Conservation (phyloP, 2,113 vertebrate species). For the Cyanistes caeruleus region DNA sequence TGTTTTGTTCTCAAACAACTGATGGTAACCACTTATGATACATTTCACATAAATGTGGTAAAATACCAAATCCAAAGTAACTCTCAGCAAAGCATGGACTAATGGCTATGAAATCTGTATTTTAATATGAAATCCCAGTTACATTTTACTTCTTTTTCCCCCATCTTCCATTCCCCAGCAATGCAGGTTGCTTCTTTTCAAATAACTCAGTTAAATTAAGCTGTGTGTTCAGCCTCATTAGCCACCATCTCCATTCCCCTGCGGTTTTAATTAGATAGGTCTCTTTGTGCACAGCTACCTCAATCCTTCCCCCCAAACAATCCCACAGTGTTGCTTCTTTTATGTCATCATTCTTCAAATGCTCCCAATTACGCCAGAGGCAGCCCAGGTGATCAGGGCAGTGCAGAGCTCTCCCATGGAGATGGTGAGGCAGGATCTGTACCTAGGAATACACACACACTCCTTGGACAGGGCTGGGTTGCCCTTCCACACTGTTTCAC, state of each 20-base stretch:
- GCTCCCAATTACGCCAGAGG: not conserved
- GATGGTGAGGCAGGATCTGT: not conserved
- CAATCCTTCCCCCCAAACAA: not conserved
- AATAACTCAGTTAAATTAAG: conserved; percentile 30
- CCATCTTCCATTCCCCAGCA: not conserved
- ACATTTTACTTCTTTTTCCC: rapidly evolving
- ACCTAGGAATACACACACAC: not conserved
- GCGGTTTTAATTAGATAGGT: not conserved
- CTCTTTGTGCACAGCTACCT: not conserved
- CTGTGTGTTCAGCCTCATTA: conserved; percentile 49
- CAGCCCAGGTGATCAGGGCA: not conserved
- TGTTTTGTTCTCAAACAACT: not conserved
- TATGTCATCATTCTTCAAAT: not conserved
- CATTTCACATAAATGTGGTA: not conserved
- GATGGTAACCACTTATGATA: not conserved
- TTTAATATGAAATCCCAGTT: not conserved
- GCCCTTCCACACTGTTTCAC: not conserved
- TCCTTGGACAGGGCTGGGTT: not conserved
- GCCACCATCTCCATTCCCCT: not conserved
- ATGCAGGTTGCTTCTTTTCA: not conserved
- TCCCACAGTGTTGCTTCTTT: not conserved
- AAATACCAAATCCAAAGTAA: not conserved
- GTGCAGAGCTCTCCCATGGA: not conserved
- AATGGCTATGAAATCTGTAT: not conserved
- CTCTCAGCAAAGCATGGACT: not conserved